Evolutionary conservation across 1,140 invertebrate species (phyloP), one percentile per base, ranked within the genome.

Genomic region (Frieseomelitta varia): DNA sequence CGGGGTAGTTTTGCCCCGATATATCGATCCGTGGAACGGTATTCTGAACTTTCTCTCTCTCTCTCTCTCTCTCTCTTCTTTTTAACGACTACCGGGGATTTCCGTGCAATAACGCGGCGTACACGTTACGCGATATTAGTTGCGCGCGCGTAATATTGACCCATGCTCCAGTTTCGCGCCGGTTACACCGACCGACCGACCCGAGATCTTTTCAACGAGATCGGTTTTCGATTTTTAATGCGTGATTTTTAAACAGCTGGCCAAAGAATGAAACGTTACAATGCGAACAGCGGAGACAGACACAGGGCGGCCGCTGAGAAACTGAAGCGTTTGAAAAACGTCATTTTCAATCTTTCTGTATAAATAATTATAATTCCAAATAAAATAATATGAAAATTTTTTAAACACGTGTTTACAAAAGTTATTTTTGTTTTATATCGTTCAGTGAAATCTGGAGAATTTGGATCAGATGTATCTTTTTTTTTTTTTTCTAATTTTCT

Each of bases 131-230:
- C 51, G 72, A 81, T 74, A 74, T 65, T 74, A 47, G 47, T 53
- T 47, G 61, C 56, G 71, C 80, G 27, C 58, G 61, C 72, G 27
- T 65, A 81, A 72, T 80, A 80, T 80, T 80, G 79, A 80, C 68
- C 79, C 55, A 61, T 39, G 78, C 30, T 79, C 65, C 67, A 79
- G 30, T 79, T 79, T 53, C 39, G 2, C 27, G n/a, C n/a, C 73
- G 47, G 61, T 65, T 67, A 53, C 14, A n/a, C 24, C n/a, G n/a
- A n/a, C n/a, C n/a, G 12, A 21, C 4, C 24, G 17, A 11, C 15
- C 4, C 14, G 12, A 19, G 67, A 69, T 34, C 67, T 69, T 24
- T 69, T 39, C 19, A 77, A 77, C 4, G 58, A 72, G 24, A 72
- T 51, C 51, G 65, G 53, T 56, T 56, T 56, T 68, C 27, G 21